Percentiles rank a stretch among this genome's conserved stretches.
Evolutionary conservation across 2,797 vertebrate genomes (phyloP).

Genomic region (Cirrhinus molitorella): DNA sequence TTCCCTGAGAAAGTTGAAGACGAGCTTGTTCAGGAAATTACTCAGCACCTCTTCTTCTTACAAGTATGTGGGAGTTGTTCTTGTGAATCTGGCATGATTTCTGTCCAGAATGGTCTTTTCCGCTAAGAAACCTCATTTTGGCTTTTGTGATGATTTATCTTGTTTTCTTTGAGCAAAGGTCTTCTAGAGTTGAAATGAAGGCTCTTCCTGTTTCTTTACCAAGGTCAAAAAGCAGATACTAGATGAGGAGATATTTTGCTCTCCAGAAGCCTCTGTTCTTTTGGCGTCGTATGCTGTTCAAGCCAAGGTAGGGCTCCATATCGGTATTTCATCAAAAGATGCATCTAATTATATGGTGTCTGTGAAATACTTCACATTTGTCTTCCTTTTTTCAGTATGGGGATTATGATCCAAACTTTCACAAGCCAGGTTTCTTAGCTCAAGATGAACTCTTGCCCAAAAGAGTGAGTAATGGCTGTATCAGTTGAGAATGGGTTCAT

Average conservation of each 20-base stretch:
- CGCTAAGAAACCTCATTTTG: neutral
- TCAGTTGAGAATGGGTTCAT: neutral
- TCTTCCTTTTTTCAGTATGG: conserved; percentile 81
- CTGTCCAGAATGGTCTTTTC: neutral
- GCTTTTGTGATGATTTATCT: neutral
- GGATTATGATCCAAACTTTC: conserved; percentile 91
- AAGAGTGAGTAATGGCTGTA: conserved; percentile 79
- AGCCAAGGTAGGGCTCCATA: conserved; percentile 84
- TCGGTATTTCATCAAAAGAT: neutral
- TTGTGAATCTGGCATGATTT: neutral
- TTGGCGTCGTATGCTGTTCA: conserved; percentile 94
- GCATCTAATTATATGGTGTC: neutral
- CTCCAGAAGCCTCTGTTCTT: conserved; percentile 92
- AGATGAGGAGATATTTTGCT: conserved; percentile 95
- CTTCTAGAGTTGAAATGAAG: conserved; percentile 2
- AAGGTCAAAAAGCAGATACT: conserved; percentile 96
- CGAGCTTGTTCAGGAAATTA: conserved; percentile 94
- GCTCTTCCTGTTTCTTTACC: conserved; percentile 10
- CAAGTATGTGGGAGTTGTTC: conserved; percentile 78
- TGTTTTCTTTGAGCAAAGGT: neutral
- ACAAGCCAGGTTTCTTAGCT: conserved; percentile 89
- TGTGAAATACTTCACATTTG: neutral
- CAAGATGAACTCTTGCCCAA: conserved; percentile 92
- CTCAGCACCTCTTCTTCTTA: conserved; percentile 95
- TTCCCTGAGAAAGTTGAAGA: conserved; percentile 96